Evolutionary conservation across 2,888 invertebrate species (phyloP).

Genomic region (Oxytorus armatus): DNA sequence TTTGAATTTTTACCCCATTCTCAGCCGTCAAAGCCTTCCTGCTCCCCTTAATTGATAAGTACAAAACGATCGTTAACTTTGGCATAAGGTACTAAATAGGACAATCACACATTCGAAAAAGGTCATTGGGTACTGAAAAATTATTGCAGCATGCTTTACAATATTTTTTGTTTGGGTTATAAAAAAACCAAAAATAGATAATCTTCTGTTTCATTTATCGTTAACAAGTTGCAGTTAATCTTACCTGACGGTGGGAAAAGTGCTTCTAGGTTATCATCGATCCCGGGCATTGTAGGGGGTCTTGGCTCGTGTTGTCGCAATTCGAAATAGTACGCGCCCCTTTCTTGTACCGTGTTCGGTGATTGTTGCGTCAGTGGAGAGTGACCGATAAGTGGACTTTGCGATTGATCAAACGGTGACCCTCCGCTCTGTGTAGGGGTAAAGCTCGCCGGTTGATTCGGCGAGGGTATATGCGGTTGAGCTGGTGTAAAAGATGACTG

Average conservation of each 20-base stretch:
- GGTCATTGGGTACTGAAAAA: too few relatives aligned
- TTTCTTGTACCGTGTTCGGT: slow-evolving; percentile 81
- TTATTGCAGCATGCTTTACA: too few relatives aligned
- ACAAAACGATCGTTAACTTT: too few relatives aligned
- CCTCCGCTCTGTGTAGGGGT: slow-evolving; percentile 74
- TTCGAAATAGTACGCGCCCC: slow-evolving; percentile 79
- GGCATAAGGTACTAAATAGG: too few relatives aligned
- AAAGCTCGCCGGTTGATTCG: slow-evolving; percentile 77
- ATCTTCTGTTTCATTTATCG: too few relatives aligned
- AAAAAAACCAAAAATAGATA: not conserved
- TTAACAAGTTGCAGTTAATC: too few relatives aligned
- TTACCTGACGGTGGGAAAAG: slow-evolving; percentile 88
- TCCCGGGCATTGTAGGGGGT: slow-evolving; percentile 62
- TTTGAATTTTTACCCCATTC: too few relatives aligned
- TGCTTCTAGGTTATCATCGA: slow-evolving; percentile 86
- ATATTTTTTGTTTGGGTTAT: not conserved
- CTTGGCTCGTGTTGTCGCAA: slow-evolving; percentile 73
- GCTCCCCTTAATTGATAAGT: too few relatives aligned
- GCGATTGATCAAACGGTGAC: slow-evolving; percentile 79
- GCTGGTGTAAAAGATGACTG: slow-evolving; percentile 69
- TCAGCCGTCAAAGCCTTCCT: too few relatives aligned
- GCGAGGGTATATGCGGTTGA: slow-evolving; percentile 78
- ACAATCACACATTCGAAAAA: too few relatives aligned
- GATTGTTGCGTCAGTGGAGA: slow-evolving; percentile 81
- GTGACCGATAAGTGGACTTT: slow-evolving; percentile 80